Conservation (phyloP, 1,140 invertebrate genomes). For the Hypothenemus hampei region DNA sequence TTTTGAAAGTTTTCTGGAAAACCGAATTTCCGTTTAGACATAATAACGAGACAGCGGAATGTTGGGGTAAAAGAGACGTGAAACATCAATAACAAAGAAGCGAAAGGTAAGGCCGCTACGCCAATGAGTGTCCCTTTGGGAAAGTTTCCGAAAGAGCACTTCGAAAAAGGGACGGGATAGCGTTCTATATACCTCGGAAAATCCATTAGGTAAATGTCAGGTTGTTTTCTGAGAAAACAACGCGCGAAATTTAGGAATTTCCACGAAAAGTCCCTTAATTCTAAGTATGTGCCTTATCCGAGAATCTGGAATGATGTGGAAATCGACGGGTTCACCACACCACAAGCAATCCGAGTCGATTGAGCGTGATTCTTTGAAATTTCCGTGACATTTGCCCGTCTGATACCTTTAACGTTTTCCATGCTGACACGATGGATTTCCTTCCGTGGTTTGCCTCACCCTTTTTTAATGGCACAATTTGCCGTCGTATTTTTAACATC, state of each 20-base stretch:
- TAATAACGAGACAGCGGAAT: too few species aligned
- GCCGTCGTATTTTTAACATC: too few species aligned
- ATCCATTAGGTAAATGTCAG: conserved; percentile 22
- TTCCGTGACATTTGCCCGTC: conserved; percentile 5
- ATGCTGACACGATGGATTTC: conserved; percentile 13
- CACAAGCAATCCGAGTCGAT: neutral
- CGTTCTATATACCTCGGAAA: conserved; percentile 14
- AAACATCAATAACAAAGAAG: too few species aligned
- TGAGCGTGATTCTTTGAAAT: conserved; percentile 1
- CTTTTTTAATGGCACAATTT: conserved; percentile 10
- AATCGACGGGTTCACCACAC: too few species aligned
- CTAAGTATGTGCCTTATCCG: too few species aligned
- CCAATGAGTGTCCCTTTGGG: conserved; percentile 1
- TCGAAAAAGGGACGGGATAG: conserved; percentile 16
- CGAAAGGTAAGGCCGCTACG: too few species aligned
- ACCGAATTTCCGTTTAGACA: too few species aligned
- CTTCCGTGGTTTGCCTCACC: conserved; percentile 12
- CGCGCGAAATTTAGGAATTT: too few species aligned
- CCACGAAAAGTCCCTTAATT: too few species aligned
- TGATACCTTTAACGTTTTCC: conserved; percentile 7
- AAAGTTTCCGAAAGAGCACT: conserved; percentile 12
- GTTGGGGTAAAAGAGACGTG: too few species aligned
- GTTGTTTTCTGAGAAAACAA: conserved; percentile 19
- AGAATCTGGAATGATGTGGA: too few species aligned
- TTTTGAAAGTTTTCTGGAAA: too few species aligned